Conservation (phyloP, 2,113 vertebrate species). For the Vombatus ursinus region DNA sequence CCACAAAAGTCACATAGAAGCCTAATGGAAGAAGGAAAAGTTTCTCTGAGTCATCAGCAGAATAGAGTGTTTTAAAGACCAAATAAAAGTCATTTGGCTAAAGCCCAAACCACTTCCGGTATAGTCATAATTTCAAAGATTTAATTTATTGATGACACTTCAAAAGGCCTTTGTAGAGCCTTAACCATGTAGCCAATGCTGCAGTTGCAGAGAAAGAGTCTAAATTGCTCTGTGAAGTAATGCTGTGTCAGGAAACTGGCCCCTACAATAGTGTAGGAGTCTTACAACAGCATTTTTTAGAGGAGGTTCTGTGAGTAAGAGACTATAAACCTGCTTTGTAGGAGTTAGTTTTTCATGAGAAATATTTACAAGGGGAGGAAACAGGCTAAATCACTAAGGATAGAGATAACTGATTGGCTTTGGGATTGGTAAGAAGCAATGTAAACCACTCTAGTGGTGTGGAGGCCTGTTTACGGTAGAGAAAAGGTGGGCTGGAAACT, state of each 20-base stretch:
- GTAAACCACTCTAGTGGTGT: neutral
- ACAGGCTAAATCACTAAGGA: neutral
- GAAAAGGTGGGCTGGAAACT: neutral
- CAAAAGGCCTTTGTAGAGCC: neutral
- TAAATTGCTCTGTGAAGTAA: neutral
- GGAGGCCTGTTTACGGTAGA: neutral
- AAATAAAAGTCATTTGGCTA: slow-evolving; percentile 14
- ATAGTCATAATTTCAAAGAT: slow-evolving; percentile 29
- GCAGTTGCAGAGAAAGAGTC: neutral
- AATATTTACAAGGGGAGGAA: neutral
- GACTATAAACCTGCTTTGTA: neutral
- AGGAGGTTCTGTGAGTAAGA: slow-evolving; percentile 8
- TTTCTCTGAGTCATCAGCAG: neutral
- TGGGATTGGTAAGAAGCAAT: neutral
- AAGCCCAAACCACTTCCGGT: neutral
- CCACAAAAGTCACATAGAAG: neutral
- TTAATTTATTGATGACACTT: slow-evolving; percentile 34
- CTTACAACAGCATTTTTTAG: neutral
- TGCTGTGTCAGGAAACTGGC: slow-evolving; percentile 24
- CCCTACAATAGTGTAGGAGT: neutral
- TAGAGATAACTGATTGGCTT: neutral
- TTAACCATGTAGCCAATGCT: neutral
- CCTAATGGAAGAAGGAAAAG: neutral
- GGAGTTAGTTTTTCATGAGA: neutral
- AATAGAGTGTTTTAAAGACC: neutral